Conservation (phyloP, 2,888 invertebrate species). For the Neoascia interrupta region DNA sequence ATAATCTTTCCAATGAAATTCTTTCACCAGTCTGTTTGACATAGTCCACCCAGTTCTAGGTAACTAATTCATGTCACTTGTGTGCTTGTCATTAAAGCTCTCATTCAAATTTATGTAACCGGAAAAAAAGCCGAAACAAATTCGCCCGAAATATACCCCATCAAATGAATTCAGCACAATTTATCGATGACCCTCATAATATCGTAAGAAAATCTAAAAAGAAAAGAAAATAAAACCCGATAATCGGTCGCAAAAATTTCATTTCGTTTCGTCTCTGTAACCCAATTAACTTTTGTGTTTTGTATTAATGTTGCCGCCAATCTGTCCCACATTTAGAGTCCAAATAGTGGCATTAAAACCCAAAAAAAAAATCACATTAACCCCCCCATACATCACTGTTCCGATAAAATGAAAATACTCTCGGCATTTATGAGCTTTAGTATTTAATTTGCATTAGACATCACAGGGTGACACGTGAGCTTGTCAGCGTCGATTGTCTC, state of each 20-base stretch:
- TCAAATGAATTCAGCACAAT: constrained; percentile 59
- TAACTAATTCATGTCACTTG: constrained; percentile 54
- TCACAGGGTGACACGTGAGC: neutral
- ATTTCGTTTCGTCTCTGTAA: constrained; percentile 62
- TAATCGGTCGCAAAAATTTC: constrained; percentile 51
- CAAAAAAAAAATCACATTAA: too few species aligned
- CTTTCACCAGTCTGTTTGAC: too few species aligned
- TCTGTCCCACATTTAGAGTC: constrained; percentile 51
- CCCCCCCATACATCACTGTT: too few species aligned
- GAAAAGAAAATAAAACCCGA: too few species aligned
- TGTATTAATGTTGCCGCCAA: constrained; percentile 39
- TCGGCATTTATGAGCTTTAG: constrained; percentile 27
- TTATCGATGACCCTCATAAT: constrained; percentile 62
- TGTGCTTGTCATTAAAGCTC: too few species aligned
- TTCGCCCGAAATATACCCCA: constrained; percentile 17
- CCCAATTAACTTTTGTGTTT: constrained; percentile 61
- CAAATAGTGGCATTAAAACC: too few species aligned
- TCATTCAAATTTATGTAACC: constrained; percentile 53
- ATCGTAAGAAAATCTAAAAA: too few species aligned
- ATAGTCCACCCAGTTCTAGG: constrained; percentile 38
- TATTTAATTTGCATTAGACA: constrained; percentile 40
- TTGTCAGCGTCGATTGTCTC: too few species aligned
- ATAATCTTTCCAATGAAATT: too few species aligned
- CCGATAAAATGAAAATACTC: too few species aligned
- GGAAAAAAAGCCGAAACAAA: constrained; percentile 41